phyloP scores from a whole-genome alignment of 2,113 vertebrate genomes.

The Rhynchomys soricoides region DNA sequence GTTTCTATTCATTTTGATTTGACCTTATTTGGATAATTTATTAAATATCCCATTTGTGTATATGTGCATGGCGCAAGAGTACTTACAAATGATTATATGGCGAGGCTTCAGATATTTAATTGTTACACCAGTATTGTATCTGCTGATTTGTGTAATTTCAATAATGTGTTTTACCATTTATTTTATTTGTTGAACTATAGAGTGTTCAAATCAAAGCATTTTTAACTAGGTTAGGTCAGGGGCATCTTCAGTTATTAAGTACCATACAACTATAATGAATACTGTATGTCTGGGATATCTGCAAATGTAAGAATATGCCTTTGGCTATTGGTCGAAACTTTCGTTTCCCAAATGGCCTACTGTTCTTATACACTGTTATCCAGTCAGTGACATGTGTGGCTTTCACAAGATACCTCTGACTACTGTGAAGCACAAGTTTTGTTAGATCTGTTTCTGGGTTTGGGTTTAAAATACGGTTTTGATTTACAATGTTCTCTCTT shows the following conservation, averaged over 20 bases:
- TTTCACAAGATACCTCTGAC: not conserved
- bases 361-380: not conserved
- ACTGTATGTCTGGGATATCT: not conserved
- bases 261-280: not conserved
- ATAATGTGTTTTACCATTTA: not conserved
- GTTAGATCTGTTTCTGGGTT: not conserved
- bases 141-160: not conserved
- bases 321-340: slow-evolving; percentile 20
- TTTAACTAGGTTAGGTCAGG: not conserved
- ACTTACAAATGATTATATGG: not conserved
- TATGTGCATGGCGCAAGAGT: not conserved
- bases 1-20: not conserved
- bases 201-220: not conserved
- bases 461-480: slow-evolving; percentile 42
- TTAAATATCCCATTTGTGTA: not conserved
- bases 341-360: not conserved
- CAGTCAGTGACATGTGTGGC: not conserved
- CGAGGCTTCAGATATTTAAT: not conserved
- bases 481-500: slow-evolving; percentile 26
- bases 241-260: not conserved
- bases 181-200: not conserved
- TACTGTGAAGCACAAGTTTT: not conserved
- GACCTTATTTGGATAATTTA: not conserved
- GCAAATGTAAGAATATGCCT: not conserved
- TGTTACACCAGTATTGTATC: not conserved